Percentiles rank a stretch among this genome's conserved stretches.
These are phyloP conservation scores for Osmoderma eremita DNA, from an alignment of 2,888 invertebrate genomes.

Conservation along the genomic window DNA sequence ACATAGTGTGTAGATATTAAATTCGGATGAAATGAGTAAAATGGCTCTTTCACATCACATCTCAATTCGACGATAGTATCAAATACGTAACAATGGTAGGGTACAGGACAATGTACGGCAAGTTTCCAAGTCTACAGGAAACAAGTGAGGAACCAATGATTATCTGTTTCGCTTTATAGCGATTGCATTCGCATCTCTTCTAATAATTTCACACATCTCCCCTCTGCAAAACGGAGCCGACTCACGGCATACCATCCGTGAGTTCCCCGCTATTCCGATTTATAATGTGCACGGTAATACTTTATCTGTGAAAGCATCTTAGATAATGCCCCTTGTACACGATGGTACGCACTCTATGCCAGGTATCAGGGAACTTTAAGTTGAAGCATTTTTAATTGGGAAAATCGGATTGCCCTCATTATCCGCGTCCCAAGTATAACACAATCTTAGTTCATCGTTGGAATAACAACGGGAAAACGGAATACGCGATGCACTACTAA, in stretches of 20 bases:
- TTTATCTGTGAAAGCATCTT: no score
- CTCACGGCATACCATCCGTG: not conserved
- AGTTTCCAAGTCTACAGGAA: slow-evolving; percentile 63
- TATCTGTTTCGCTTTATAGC: slow-evolving; percentile 60
- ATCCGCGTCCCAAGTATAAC: slow-evolving; percentile 59
- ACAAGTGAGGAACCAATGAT: slow-evolving; percentile 60
- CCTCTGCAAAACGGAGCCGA: not conserved
- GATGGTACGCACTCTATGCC: not conserved
- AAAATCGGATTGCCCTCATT: slow-evolving; percentile 66
- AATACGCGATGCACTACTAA: slow-evolving; percentile 52
- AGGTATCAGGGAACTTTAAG: slow-evolving; percentile 55
- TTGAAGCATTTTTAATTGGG: slow-evolving; percentile 65
- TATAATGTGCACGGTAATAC: no score
- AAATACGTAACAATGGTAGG: slow-evolving; percentile 58
- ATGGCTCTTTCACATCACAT: slow-evolving; percentile 48
- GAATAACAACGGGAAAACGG: slow-evolving; percentile 45
- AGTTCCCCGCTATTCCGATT: no score
- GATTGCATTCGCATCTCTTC: slow-evolving; percentile 37
- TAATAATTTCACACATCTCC: slow-evolving; percentile 10
- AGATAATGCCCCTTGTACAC: no score
- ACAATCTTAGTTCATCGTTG: slow-evolving; percentile 55
- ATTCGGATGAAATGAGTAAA: slow-evolving; percentile 34
- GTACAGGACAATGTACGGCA: slow-evolving; percentile 59
- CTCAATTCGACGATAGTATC: slow-evolving; percentile 52
- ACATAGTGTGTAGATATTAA: slow-evolving; percentile 33